These are phyloP conservation scores for Amazona vittata DNA, from an alignment of 2,113 vertebrate genomes.

Conservation along the genomic window DNA sequence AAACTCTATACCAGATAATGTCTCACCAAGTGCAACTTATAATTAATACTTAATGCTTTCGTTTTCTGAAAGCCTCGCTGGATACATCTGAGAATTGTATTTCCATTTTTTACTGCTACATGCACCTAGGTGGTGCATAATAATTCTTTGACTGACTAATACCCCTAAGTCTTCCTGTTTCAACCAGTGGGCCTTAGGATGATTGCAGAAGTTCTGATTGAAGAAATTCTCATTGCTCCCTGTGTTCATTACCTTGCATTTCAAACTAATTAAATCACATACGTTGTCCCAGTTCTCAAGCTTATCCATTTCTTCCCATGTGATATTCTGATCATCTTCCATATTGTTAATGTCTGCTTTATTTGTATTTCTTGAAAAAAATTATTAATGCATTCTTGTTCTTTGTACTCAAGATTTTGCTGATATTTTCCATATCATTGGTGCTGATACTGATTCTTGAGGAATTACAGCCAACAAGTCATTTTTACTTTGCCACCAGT, in stretches of 20 bases:
- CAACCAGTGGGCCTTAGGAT: conserved; percentile 8
- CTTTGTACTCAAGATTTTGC: background rate
- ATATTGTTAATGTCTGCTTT: conserved; percentile 18
- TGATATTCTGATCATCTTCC: background rate
- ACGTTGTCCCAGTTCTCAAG: conserved; percentile 8
- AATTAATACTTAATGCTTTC: conserved; percentile 67
- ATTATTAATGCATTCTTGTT: background rate
- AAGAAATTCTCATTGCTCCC: conserved; percentile 57
- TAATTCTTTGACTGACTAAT: conserved; percentile 56
- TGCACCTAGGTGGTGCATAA: conserved; percentile 47
- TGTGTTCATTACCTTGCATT: conserved; percentile 48
- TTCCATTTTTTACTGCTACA: conserved; percentile 57
- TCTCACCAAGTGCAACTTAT: conserved; percentile 60
- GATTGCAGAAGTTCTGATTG: conserved; percentile 27
- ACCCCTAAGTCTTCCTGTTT: conserved; percentile 40
- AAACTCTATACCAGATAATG: conserved; percentile 33
- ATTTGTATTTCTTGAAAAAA: background rate
- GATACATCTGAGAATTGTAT: conserved; percentile 38
- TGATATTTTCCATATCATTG: background rate
- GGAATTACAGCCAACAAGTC: background rate
- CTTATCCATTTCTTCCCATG: conserved; percentile 37
- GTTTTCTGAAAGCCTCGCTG: conserved; percentile 27
- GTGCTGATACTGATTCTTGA: background rate
- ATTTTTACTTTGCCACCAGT: background rate
- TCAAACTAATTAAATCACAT: conserved; percentile 69